A percentile compares a stretch with the other conserved stretches of the same genome.
Evolutionary conservation across 1,140 invertebrate species (phyloP).

Genomic region (Acromyrmex charruanus): DNA sequence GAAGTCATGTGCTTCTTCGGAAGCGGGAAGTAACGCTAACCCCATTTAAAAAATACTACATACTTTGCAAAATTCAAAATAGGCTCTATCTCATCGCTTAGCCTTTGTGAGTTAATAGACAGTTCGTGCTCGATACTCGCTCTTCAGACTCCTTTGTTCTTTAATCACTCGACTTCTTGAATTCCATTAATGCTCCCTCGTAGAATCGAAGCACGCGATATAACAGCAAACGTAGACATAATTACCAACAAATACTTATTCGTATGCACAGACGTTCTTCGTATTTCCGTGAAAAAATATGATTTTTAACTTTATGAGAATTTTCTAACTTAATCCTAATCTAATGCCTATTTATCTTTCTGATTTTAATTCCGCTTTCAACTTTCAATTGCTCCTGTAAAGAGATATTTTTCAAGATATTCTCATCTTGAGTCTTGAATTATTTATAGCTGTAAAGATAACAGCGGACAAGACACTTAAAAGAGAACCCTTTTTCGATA

Average conservation of each 20-base stretch:
- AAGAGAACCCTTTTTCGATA: slow-evolving; percentile 17
- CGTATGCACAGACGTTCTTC: background rate
- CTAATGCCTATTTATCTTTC: background rate
- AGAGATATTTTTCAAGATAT: slow-evolving; percentile 13
- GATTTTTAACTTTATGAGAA: slow-evolving; percentile 7
- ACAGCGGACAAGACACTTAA: background rate
- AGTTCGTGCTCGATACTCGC: slow-evolving; percentile 2
- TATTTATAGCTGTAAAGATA: slow-evolving; percentile 23
- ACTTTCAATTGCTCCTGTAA: background rate
- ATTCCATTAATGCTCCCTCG: slow-evolving; percentile 8
- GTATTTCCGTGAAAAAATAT: slow-evolving; percentile 5
- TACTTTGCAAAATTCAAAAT: background rate
- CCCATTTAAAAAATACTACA: background rate
- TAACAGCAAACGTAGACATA: background rate
- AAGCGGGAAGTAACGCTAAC: background rate
- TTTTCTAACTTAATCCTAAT: background rate
- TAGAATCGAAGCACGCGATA: slow-evolving; percentile 12
- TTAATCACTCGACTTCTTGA: slow-evolving; percentile 25
- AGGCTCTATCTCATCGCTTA: background rate
- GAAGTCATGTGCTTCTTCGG: slow-evolving; percentile 9
- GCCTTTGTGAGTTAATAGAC: background rate
- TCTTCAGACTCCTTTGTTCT: slow-evolving; percentile 27
- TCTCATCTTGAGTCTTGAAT: background rate
- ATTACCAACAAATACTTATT: background rate
- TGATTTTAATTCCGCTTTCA: background rate